phyloP scores from a whole-genome alignment of 2,797 vertebrate species.

The Eulemur albifrons region DNA sequence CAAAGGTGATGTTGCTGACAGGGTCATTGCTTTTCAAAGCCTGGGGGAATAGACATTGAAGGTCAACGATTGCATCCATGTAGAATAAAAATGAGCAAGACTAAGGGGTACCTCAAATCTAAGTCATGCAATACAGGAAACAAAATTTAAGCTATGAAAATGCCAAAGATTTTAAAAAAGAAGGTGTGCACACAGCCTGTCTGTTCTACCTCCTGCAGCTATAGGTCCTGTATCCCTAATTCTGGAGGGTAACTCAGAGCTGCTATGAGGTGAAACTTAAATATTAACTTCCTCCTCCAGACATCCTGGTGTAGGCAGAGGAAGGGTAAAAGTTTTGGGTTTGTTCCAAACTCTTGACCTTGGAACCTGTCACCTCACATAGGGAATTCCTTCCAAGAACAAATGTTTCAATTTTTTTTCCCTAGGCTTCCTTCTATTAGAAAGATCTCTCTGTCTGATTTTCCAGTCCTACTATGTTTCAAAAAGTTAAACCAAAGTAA shows the following conservation, averaged over 20 bases:
- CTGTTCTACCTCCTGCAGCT: not conserved
- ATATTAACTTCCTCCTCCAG: not conserved
- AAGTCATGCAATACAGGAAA: not conserved
- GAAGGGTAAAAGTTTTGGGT: not conserved
- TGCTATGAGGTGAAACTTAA: not conserved
- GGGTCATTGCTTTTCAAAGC: not conserved
- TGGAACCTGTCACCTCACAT: not conserved
- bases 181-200: not conserved
- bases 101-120: not conserved
- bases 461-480: not conserved
- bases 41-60: not conserved
- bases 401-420: not conserved
- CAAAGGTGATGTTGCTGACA: conserved; percentile 3
- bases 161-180: not conserved
- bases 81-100: conserved; percentile 52
- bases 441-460: not conserved
- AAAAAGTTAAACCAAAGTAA: not conserved
- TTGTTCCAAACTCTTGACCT: not conserved
- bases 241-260: not conserved
- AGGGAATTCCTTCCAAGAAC: not conserved
- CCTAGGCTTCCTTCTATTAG: not conserved
- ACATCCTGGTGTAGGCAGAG: not conserved
- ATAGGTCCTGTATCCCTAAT: not conserved
- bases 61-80: not conserved
- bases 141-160: not conserved